phyloP scores from a whole-genome alignment of 1,140 invertebrate species.

The Argopecten irradians region DNA sequence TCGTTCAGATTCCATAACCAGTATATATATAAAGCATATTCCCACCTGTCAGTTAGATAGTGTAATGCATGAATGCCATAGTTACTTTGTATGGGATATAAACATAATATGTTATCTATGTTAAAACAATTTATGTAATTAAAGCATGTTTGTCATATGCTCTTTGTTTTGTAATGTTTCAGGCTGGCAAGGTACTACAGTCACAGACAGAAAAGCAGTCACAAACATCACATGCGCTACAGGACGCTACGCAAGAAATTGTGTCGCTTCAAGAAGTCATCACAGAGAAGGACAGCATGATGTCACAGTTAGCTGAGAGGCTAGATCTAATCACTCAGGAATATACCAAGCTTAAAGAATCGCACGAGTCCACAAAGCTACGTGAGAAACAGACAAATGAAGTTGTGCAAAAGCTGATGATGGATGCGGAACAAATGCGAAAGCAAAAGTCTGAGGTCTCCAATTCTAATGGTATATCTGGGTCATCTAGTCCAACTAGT shows the following conservation, averaged over 20 bases:
- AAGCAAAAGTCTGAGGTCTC: conserved; percentile 21
- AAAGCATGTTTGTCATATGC: neutral
- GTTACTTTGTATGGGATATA: too few relatives aligned
- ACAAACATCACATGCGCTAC: conserved; percentile 57
- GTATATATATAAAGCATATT: too few relatives aligned
- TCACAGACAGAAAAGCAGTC: conserved; percentile 58
- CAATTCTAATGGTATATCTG: neutral
- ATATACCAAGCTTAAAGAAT: conserved; percentile 39
- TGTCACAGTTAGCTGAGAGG: conserved; percentile 57
- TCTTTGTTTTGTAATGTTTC: conserved; percentile 45
- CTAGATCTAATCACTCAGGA: conserved; percentile 48
- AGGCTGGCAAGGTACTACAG: conserved; percentile 64
- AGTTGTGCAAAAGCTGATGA: conserved; percentile 45
- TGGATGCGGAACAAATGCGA: conserved; percentile 36
- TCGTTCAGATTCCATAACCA: too few relatives aligned
- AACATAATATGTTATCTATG: too few relatives aligned
- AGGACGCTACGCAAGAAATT: conserved; percentile 64
- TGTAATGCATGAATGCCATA: too few relatives aligned
- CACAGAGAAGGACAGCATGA: conserved; percentile 58
- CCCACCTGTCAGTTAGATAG: too few relatives aligned
- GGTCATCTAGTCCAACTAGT: neutral
- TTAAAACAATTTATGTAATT: too few relatives aligned
- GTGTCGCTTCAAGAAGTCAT: conserved; percentile 57
- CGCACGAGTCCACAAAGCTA: conserved; percentile 29
- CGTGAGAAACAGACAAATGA: conserved; percentile 34